A percentile compares a stretch with the other conserved stretches of the same genome.
Evolutionary conservation across 2,113 vertebrate genomes (phyloP).

Genomic region (Larimichthys polyactis): DNA sequence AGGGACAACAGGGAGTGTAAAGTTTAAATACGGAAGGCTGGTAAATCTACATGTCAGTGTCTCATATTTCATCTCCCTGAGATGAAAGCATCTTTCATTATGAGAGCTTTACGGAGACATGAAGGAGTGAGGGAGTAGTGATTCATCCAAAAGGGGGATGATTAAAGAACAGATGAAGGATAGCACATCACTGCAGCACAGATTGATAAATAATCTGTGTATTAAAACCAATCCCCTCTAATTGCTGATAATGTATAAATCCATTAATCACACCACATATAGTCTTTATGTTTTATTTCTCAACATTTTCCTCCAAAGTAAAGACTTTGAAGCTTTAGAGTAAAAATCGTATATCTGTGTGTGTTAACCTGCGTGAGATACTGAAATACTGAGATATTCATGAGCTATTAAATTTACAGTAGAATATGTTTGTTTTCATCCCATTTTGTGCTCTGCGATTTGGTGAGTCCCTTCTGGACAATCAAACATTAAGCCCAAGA

Average conservation of each 20-base stretch:
- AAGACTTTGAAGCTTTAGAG: not conserved
- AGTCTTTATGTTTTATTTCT: not conserved
- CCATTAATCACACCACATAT: not conserved
- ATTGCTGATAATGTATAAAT: slow-evolving; percentile 13
- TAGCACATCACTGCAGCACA: slow-evolving; percentile 13
- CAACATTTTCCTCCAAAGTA: not conserved
- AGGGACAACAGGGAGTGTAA: not conserved
- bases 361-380: slow-evolving; percentile 3
- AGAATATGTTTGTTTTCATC: slow-evolving; percentile 33
- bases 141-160: slow-evolving; percentile 37
- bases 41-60: slow-evolving; percentile 25
- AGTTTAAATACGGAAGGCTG: slow-evolving; percentile 10
- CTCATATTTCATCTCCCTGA: slow-evolving; percentile 30
- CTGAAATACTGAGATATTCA: slow-evolving; percentile 23
- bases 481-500: slow-evolving; percentile 38
- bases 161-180: slow-evolving; percentile 46
- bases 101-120: slow-evolving; percentile 33
- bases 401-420: slow-evolving; percentile 42
- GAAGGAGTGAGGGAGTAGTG: slow-evolving; percentile 37
- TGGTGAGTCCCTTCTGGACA: slow-evolving; percentile 1
- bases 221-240: slow-evolving; percentile 14
- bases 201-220: slow-evolving; percentile 7
- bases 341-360: not conserved
- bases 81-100: slow-evolving; percentile 35
- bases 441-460: not conserved